phyloP scores from a whole-genome alignment of 2,113 vertebrate genomes.

The Dromaius novaehollandiae region DNA sequence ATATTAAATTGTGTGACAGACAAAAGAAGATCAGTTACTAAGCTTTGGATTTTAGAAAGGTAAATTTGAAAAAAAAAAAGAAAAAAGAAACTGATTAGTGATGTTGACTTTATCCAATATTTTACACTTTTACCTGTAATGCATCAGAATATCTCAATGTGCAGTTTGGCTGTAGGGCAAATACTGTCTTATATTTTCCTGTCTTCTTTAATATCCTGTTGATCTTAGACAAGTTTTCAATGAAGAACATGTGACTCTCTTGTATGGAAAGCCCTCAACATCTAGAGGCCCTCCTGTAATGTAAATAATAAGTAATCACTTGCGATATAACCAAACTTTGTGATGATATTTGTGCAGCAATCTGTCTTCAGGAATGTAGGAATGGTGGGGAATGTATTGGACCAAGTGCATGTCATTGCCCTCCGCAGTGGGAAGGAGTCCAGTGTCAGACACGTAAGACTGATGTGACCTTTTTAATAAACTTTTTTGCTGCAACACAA shows the following conservation, averaged over 20 bases:
- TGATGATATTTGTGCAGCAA: conserved; percentile 71
- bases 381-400: conserved; percentile 89
- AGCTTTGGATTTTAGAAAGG: background rate
- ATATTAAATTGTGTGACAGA: background rate
- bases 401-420: conserved; percentile 84
- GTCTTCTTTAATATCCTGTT: background rate
- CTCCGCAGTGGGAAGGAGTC: conserved; percentile 84
- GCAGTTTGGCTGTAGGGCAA: background rate
- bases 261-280: background rate
- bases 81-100: background rate
- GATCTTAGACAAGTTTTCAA: background rate
- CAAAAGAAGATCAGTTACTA: background rate
- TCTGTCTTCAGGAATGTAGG: conserved; percentile 90
- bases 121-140: background rate
- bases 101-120: background rate
- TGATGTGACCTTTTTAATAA: background rate
- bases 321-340: conserved; percentile 2
- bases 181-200: background rate
- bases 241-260: background rate
- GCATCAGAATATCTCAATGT: background rate
- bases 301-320: background rate
- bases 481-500: background rate
- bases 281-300: background rate
- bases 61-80: background rate
- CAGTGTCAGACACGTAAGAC: conserved; percentile 90